Percentiles rank a stretch among this genome's conserved stretches.
phyloP scores from a whole-genome alignment of 2,797 vertebrate genomes.

The Mormyrus proboscirostris region DNA sequence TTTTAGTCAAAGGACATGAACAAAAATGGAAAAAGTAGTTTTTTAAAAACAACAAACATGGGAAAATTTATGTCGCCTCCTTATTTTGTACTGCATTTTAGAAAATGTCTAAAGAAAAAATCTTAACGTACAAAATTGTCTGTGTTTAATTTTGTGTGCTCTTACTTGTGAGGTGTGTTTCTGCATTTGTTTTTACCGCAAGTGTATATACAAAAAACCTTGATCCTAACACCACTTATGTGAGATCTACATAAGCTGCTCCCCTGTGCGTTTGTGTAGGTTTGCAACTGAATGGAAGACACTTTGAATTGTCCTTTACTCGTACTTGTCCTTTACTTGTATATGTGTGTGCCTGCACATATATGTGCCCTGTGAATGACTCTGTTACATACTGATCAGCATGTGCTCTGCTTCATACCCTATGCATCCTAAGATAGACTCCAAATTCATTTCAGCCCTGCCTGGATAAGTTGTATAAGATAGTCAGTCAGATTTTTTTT shows the following conservation, averaged over 20 bases:
- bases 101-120: conserved; percentile 40
- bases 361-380: not conserved
- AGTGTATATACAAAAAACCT: not conserved
- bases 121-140: conserved; percentile 29
- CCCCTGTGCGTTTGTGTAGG: not conserved
- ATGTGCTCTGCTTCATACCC: not conserved
- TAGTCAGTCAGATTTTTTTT: not conserved
- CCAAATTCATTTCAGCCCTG: not conserved
- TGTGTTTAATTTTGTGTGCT: conserved; percentile 29
- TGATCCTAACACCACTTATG: not conserved
- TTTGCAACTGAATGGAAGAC: not conserved
- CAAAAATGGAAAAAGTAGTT: conserved; percentile 35
- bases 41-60: conserved; percentile 37
- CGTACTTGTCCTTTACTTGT: not conserved
- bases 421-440: not conserved
- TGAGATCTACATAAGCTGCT: not conserved
- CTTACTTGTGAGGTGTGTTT: not conserved
- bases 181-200: not conserved
- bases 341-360: not conserved
- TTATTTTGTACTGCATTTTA: conserved; percentile 47
- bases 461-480: not conserved
- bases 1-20: conserved; percentile 43
- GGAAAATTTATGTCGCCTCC: conserved; percentile 41
- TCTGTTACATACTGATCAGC: not conserved
- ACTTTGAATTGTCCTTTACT: conserved; percentile 31